These are phyloP conservation scores for Catharus ustulatus DNA, from an alignment of 2,797 vertebrate genomes.

Conservation along the genomic window DNA sequence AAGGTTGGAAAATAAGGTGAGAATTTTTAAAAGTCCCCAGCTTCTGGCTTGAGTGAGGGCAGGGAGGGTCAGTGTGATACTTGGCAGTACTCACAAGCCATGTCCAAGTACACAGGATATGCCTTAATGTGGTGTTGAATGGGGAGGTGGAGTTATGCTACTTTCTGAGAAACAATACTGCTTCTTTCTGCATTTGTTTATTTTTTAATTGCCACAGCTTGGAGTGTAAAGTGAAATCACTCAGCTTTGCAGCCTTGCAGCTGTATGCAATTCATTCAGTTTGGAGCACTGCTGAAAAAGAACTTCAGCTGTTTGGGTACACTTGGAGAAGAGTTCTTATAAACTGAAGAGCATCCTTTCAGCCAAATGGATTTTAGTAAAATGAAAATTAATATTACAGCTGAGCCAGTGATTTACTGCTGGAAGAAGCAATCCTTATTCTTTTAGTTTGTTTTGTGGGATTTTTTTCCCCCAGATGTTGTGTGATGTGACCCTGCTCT, in stretches of 20 bases:
- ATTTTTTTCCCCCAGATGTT: neutral
- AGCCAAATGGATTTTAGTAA: neutral
- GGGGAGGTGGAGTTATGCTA: neutral
- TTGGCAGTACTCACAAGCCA: fast-evolving
- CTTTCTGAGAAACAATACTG: neutral
- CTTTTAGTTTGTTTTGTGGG: neutral
- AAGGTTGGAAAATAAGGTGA: neutral
- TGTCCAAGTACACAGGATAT: neutral
- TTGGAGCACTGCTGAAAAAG: neutral
- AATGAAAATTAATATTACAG: neutral
- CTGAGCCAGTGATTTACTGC: neutral
- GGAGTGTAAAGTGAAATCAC: neutral
- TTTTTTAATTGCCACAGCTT: neutral
- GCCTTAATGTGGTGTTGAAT: neutral
- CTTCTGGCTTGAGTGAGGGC: neutral
- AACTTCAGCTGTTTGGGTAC: neutral
- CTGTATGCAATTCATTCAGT: neutral
- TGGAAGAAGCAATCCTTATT: neutral
- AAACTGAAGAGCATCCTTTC: neutral
- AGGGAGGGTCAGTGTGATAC: neutral
- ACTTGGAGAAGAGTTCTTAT: neutral
- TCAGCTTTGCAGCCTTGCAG: neutral
- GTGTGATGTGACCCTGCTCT: neutral
- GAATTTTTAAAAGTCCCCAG: neutral
- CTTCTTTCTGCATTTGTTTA: neutral